Base-by-base conservation (phyloP, 2,113 vertebrate species). In the Boleophthalmus pectinirostris region DNA sequence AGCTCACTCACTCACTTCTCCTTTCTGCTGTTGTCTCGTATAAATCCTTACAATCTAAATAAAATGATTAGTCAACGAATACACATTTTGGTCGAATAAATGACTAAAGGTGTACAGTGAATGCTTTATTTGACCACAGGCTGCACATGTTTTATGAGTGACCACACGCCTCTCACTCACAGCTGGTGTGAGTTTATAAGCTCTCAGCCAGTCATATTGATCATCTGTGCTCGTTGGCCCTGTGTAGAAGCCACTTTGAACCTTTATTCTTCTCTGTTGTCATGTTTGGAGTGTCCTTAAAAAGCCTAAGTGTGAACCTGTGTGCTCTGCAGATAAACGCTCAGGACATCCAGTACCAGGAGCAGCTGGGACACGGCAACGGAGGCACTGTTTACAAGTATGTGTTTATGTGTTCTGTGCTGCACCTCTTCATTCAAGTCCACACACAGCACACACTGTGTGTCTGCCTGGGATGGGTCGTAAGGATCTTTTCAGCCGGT, bases 361-460 rank as follows among this genome's bases (percentile, higher is more conserved):
- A 99, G 90, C 96, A 97, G 86, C 97, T 99, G 58, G 97, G 97
- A 79, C 97, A 98, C 79, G 97, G 97, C 90, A 99, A 98, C 61
- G 97, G 97, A 81, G 97, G 97, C 78, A 97, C 96, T 0, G 97
- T 99, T 89, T 99, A 98, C 94, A 99, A 98, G 97, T 98, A 93
- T 97, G 97, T 97, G 83, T 70, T 71, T 98, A 93, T 97, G 97
- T 97, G 83, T 70, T 71, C 58, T 56, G 70, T 68, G 70, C 3
- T n/a, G 38, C 56, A 58, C 47, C 77, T 72, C 49, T 72, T 66
- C 56, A 58, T 58, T 24, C 11, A 58, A 12, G 23, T 58, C 5
- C 12, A 58, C n/a, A n/a, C n/a, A n/a, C n/a, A n/a, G n/a, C n/a
- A n/a, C n/a, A n/a, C n/a, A n/a, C n/a, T n/a, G n/a, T n/a, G n/a